Evolutionary conservation across 2,888 invertebrate genomes (phyloP), one percentile per base, ranked within the genome.

Genomic region (Ischnura elegans): DNA sequence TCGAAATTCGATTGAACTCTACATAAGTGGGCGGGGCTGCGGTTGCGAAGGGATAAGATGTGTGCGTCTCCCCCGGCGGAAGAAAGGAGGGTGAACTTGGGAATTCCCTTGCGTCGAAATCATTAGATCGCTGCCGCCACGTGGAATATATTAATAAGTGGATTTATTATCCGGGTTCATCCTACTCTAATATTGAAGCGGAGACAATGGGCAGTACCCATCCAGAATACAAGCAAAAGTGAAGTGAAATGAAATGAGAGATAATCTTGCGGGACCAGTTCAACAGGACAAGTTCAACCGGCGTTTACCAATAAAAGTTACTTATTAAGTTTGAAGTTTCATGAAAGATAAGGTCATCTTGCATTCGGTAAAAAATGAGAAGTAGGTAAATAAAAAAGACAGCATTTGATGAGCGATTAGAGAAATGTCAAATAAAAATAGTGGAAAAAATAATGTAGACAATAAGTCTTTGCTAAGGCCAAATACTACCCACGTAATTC

Each of bases 121-220:
- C 76, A 76, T 76, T 76, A 76, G 76, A 76, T 36, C 76, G 36
- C 76, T 76, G 76, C 36, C 76, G 16, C 76, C 76, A 76, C 36
- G 36, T 76, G 76, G 29, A 36, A n/a, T 10, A 76, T 36, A 36
- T 76, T 76, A 76, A 76, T 76, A 29, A 36, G 76, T 76, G 29
- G 29, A 76, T 76, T 76, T 76, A 76, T 76, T 36, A 10, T 36
- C 8, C 8, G 8, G 16, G 36, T 36, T 21, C 76, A 13, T 2
- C 76, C 25, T n/a, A 3, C 76, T n/a, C 76, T 36, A 19, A 19
- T 19, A 10, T 0, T 10, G 36, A n/a, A 76, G 36, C 36, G 76
- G 36, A 76, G 76, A 8, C 13, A 76, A 36, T 16, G 36, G 76
- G 76, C 19, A 61, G 10, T 76, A 10, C 76, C 36, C n/a, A 3